Evolutionary conservation across 2,113 vertebrate species (phyloP), one percentile per base, ranked within the genome.

Genomic region (Siphamia tubifer): DNA sequence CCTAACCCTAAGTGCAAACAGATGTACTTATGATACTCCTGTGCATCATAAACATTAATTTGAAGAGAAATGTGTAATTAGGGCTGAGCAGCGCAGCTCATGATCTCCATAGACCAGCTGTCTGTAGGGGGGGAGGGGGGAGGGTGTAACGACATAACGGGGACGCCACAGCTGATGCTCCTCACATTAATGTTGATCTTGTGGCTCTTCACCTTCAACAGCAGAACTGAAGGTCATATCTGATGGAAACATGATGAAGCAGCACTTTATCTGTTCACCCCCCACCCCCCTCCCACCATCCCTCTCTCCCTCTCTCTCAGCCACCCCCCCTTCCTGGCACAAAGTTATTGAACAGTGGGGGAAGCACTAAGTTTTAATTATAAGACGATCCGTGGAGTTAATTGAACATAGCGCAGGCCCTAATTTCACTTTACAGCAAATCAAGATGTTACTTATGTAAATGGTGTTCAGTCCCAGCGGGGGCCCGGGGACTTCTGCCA

Each of bases 201-300:
- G 77, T 90, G 90, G 90, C 90, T 81, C 61, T 73, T 77, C 82
- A 92, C 90, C 90, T 89, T 83, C 82, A 70, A 87, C 74, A 81
- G 79, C 82, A 75, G 57, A 67, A 86, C 88, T 81, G 85, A 93
- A 92, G 91, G 91, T 91, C 87, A 86, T 67, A 82, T 89, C 85
- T 89, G 87, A 91, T 90, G 85, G 87, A 93, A 91, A 87, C 85
- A 74, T 85, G 88, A 91, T 90, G 90, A 93, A 89, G 82, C 84
- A 81, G 87, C 90, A 86, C 65, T 89, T 92, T 86, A 86, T 90
- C 81, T 81, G 74, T 79, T 32, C 27, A 35, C 45, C 42, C 42
- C 45, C 62, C 60, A n/a, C 30, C 32, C 19, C 17, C 24, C 36
- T 38, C 28, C 43, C 31, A 8, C 40, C 16, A 8, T 39, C 6